Evolutionary conservation across 1,140 invertebrate species (phyloP).

Genomic region (Delia radicum): DNA sequence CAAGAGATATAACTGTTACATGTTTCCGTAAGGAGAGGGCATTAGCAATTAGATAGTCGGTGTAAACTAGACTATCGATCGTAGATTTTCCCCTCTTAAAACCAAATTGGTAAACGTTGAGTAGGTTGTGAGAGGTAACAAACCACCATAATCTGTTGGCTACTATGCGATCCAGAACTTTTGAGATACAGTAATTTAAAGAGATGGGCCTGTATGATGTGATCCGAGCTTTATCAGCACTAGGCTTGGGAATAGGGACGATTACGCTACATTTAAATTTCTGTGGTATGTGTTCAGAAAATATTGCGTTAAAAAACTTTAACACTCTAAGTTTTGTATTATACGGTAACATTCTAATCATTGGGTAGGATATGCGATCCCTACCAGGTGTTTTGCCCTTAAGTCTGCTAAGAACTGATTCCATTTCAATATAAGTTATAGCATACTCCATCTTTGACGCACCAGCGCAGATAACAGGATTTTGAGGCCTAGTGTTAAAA

Average conservation of each 20-base stretch:
- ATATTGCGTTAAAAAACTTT: constrained; percentile 27
- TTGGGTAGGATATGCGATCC: constrained; percentile 23
- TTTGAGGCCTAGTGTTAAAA: too few species aligned
- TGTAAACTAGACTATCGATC: neutral
- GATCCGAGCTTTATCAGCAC: neutral
- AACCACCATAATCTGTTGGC: constrained; percentile 29
- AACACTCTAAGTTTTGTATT: constrained; percentile 26
- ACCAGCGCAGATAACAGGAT: neutral
- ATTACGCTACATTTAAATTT: constrained; percentile 1
- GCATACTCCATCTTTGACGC: neutral
- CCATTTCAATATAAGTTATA: neutral
- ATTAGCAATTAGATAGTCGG: constrained; percentile 18
- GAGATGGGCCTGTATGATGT: constrained; percentile 27
- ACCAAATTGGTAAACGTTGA: constrained; percentile 15
- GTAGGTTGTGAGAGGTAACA: constrained; percentile 24
- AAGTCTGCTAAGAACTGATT: neutral
- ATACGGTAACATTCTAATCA: constrained; percentile 25
- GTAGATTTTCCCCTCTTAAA: constrained; percentile 12
- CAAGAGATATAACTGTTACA: constrained; percentile 23
- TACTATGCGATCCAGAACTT: constrained; percentile 21
- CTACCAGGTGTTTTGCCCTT: neutral
- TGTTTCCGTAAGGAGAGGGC: constrained; percentile 24
- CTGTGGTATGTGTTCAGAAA: neutral
- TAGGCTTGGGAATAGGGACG: constrained; percentile 15
- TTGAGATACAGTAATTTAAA: constrained; percentile 17